Conservation (phyloP, 2,797 vertebrate species). For the Hydrocynus forskahlii region DNA sequence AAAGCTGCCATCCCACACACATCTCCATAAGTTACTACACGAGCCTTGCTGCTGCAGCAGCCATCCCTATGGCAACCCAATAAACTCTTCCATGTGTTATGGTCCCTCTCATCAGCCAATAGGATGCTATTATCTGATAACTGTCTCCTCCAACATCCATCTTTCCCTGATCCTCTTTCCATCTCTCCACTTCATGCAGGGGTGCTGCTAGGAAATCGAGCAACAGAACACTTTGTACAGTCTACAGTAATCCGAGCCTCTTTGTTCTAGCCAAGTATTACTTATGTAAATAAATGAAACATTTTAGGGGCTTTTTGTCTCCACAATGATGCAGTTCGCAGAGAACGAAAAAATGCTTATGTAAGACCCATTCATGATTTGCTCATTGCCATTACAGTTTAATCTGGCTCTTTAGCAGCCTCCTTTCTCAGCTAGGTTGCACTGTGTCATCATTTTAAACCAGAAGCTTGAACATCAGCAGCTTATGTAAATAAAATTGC, state of each 20-base stretch:
- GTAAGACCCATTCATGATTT: background rate
- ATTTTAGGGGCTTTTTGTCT: conserved; percentile 1
- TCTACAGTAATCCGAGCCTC: background rate
- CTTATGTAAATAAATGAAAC: background rate
- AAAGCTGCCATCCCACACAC: conserved; percentile 27
- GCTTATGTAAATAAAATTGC: background rate
- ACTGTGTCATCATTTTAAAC: background rate
- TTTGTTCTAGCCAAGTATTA: background rate
- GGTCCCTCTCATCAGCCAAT: conserved; percentile 71
- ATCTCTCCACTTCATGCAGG: conserved; percentile 3
- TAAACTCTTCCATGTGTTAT: conserved; percentile 83
- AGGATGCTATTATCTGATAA: conserved; percentile 23
- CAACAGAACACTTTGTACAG: background rate
- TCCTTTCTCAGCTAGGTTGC: background rate
- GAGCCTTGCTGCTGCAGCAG: conserved; percentile 61
- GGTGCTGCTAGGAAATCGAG: background rate
- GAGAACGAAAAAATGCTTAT: background rate
- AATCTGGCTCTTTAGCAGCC: background rate
- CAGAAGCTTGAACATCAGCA: background rate
- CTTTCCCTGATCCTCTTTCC: conserved; percentile 15
- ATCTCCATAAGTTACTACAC: conserved; percentile 54
- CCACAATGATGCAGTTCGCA: background rate
- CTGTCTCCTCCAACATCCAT: conserved; percentile 46
- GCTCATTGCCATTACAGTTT: background rate
- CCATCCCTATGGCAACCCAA: conserved; percentile 82